Evolutionary conservation across 2,113 vertebrate species (phyloP), one percentile per base, ranked within the genome.

Genomic region (Malurus elegans): DNA sequence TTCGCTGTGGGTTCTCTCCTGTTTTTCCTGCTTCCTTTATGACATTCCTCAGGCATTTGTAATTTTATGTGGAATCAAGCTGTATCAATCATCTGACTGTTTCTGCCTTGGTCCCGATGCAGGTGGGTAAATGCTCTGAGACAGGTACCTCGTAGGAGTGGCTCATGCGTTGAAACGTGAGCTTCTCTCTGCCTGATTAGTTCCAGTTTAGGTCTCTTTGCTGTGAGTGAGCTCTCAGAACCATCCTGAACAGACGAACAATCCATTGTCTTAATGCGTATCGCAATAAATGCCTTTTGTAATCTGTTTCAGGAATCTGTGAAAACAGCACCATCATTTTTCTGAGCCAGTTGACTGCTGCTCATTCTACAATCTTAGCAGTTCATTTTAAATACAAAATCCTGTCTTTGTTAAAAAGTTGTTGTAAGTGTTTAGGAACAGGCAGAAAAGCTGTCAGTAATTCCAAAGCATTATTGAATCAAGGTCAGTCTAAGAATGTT

Each of bases 311-410:
- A 3, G 18, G 12, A 1, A 14, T 62, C 54, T 67, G 0, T 57
- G 36, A 48, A 58, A 69, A 67, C 16, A 61, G 1, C 23, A 34
- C 36, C 4, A 0, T 48, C 10, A 45, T 28, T 8, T 56, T 79
- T 78, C 47, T 16, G 7, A 72, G 73, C 32, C 34, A 45, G n/a
- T 53, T 73, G 38, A 10, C 17, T 72, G 40, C 32, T 44, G 65
- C 26, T 81, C 50, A 8, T 76, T 76, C 57, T 74, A 25, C 44
- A 88, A 4, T 94, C 60, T 85, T 48, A 71, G 42, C 79, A 74
- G 73, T 61, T 29, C 12, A 51, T 93, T 96, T 97, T 78, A 95
- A 95, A 90, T 74, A 90, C 58, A 48, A 80, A 86, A 58, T 84
- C 71, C 86, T 87, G 31, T 93, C 31, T 71, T 45, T 82, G 18